Percentiles rank a stretch among this genome's conserved stretches.
Conservation (phyloP, 2,113 vertebrate species). For the Ptyas mucosa region DNA sequence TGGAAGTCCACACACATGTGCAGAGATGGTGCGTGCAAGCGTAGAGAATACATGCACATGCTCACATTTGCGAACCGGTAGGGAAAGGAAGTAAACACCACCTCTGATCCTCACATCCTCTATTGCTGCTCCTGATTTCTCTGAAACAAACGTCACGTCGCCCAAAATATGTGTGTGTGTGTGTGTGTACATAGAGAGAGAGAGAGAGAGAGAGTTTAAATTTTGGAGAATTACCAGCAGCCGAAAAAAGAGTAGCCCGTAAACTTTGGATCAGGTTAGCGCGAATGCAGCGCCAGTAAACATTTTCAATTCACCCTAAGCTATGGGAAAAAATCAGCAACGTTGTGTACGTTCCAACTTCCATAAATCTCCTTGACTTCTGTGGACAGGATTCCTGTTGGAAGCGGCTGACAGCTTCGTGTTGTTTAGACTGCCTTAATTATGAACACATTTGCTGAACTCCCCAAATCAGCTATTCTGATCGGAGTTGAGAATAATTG, state of each 20-base stretch:
- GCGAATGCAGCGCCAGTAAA: constrained; percentile 42
- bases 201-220: background rate
- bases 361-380: constrained; percentile 58
- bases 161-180: no score
- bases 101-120: background rate
- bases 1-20: no score
- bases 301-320: constrained; percentile 42
- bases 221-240: constrained; percentile 23
- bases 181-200: no score
- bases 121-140: background rate
- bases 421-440: constrained; percentile 65
- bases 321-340: constrained; percentile 54
- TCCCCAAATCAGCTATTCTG: constrained; percentile 36
- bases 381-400: constrained; percentile 55
- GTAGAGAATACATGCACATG: no score
- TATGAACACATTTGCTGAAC: constrained; percentile 63
- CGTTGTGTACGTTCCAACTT: constrained; percentile 55
- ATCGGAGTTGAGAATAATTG: constrained; percentile 38
- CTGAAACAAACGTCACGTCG: background rate
- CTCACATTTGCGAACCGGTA: no score
- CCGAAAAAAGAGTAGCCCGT: constrained; percentile 6
- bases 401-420: constrained; percentile 52
- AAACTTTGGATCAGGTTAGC: constrained; percentile 23
- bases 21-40: no score
- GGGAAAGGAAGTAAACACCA: no score